Percentiles rank a stretch among this genome's conserved stretches.
Evolutionary conservation across 1,140 invertebrate genomes (phyloP).

Genomic region (Ectropis grisescens): DNA sequence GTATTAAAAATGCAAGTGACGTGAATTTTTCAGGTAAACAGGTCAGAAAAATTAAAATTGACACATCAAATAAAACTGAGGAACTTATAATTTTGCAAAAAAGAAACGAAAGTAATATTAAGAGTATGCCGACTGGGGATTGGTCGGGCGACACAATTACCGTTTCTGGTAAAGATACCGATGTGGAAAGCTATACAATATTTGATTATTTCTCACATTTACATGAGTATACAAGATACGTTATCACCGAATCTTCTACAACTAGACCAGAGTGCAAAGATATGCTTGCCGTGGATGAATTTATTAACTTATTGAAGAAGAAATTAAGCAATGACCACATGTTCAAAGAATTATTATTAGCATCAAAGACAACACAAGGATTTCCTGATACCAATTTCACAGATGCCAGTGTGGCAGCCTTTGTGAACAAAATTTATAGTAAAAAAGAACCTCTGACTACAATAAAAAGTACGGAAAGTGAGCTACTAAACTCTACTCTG

Average conservation of each 20-base stretch:
- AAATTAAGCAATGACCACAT: conserved; percentile 38
- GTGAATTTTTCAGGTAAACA: too few relatives aligned
- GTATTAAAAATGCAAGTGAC: too few relatives aligned
- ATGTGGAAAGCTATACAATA: conserved; percentile 12
- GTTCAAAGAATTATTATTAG: conserved; percentile 34
- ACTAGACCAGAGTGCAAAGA: conserved; percentile 30
- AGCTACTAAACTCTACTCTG: conserved; percentile 48
- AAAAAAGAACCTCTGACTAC: conserved; percentile 30
- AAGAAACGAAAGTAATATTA: too few relatives aligned
- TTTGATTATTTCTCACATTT: conserved; percentile 43
- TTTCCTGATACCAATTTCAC: conserved; percentile 19
- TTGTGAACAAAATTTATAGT: conserved; percentile 42
- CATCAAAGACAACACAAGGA: conserved; percentile 12
- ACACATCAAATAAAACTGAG: too few relatives aligned
- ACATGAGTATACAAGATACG: conserved; percentile 19
- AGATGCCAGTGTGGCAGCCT: conserved; percentile 40
- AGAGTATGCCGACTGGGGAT: too few relatives aligned
- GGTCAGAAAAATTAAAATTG: too few relatives aligned
- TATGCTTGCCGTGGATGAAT: conserved; percentile 37
- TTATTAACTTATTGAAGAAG: conserved; percentile 44
- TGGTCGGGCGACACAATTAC: too few relatives aligned
- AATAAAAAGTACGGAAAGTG: conserved; percentile 20
- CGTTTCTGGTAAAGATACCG: background rate
- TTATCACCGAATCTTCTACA: conserved; percentile 9
- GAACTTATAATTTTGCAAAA: too few relatives aligned